Conservation (phyloP, 2,888 invertebrate genomes). For the Cheilosia impressa region DNA sequence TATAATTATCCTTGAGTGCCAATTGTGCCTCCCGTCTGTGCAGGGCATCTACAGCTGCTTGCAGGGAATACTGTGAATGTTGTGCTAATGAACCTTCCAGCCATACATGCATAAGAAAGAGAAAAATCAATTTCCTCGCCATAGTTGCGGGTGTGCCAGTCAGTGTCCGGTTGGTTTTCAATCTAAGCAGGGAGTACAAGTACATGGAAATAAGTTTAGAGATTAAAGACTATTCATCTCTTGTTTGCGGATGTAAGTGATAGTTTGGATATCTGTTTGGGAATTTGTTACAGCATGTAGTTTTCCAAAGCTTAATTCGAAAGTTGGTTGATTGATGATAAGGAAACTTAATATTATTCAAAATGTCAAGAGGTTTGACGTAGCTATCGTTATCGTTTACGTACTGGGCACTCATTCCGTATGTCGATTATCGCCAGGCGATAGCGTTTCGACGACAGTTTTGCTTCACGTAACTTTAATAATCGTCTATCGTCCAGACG, state of each 20-base stretch:
- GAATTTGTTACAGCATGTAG: not conserved
- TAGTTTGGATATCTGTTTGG: not conserved
- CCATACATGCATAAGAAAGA: conserved; percentile 67
- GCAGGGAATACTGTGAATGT: conserved; percentile 81
- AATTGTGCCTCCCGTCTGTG: conserved; percentile 81
- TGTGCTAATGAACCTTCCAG: conserved; percentile 70
- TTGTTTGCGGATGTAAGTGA: not conserved
- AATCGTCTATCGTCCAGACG: no score
- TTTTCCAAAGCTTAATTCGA: not conserved
- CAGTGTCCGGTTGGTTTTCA: conserved; percentile 33
- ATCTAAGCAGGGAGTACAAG: conserved; percentile 11
- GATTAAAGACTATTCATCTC: conserved; percentile 13
- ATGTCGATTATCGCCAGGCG: no score
- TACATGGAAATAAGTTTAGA: conserved; percentile 7
- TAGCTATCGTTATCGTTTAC: not conserved
- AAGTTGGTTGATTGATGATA: conserved; percentile 1
- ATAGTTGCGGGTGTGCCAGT: conserved; percentile 63
- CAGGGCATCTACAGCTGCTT: conserved; percentile 83
- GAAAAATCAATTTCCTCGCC: conserved; percentile 74
- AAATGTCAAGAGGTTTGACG: not conserved
- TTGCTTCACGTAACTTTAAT: no score
- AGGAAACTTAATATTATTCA: not conserved
- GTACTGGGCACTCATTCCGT: no score
- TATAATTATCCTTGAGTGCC: conserved; percentile 77
- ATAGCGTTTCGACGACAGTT: no score